These are phyloP conservation scores for Mormyrus iriodes DNA, from an alignment of 2,113 vertebrate genomes.

Conservation along the genomic window DNA sequence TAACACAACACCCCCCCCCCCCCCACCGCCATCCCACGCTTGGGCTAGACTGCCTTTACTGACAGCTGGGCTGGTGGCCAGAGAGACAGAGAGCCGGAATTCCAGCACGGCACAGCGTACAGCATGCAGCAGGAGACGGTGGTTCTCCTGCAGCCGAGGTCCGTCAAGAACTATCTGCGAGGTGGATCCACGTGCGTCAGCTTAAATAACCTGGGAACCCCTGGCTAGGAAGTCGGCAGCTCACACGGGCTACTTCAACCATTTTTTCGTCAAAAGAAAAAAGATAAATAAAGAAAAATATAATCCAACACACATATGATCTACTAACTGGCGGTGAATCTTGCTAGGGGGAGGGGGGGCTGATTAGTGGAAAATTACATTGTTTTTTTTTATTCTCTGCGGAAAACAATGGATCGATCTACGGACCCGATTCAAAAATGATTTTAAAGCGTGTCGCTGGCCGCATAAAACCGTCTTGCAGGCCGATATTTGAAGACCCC, in stretches of 20 bases:
- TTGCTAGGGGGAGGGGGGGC: too few relatives aligned
- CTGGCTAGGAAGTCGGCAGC: background rate
- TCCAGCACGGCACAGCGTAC: background rate
- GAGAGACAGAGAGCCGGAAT: background rate
- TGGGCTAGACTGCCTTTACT: background rate
- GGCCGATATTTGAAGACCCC: background rate
- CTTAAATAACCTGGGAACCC: background rate
- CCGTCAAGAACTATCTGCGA: background rate
- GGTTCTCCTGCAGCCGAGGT: background rate
- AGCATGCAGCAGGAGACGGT: background rate
- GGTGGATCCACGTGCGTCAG: background rate
- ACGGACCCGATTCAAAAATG: background rate
- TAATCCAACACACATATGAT: background rate
- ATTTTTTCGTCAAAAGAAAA: background rate
- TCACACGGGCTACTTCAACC: background rate
- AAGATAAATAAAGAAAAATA: background rate
- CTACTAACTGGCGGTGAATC: background rate
- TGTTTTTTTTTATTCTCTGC: background rate
- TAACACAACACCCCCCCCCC: background rate
- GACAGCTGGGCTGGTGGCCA: background rate
- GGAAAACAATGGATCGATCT: too few relatives aligned
- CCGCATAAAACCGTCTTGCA: background rate
- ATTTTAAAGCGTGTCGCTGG: background rate
- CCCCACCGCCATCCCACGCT: background rate
- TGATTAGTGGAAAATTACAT: background rate